Conservation (phyloP, 2,888 invertebrate species). For the Macrosiphum euphorbiae region DNA sequence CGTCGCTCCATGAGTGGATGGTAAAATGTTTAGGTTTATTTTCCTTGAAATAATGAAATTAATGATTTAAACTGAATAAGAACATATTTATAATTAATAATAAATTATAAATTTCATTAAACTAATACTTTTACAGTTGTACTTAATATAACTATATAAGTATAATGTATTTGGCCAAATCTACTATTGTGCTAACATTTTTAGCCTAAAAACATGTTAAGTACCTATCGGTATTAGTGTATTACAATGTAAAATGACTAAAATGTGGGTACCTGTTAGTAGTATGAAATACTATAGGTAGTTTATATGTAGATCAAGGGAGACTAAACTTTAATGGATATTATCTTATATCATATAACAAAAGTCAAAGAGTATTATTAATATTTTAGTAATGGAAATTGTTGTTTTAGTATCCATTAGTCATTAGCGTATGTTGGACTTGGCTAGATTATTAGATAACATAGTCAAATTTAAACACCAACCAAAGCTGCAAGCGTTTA, state of each 20-base stretch:
- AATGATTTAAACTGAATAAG: neutral
- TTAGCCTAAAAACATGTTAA: no score
- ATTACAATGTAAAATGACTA: neutral
- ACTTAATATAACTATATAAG: neutral
- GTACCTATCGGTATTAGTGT: neutral
- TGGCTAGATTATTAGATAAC: conserved; percentile 8
- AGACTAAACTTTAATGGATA: neutral
- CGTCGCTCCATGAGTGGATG: neutral
- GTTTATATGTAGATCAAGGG: neutral
- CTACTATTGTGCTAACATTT: no score
- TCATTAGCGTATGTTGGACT: conserved; percentile 6
- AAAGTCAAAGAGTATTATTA: conserved; percentile 2
- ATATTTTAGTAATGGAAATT: neutral
- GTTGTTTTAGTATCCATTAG: conserved; percentile 33
- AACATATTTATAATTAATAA: neutral
- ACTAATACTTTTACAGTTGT: neutral
- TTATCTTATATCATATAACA: neutral
- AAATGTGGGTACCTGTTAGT: neutral
- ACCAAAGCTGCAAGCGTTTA: neutral
- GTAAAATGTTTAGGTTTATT: neutral
- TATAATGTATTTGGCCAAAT: neutral
- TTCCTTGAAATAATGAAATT: neutral
- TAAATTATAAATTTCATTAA: neutral
- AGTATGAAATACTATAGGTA: neutral
- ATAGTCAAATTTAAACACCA: neutral